Evolutionary conservation across 2,113 vertebrate species (phyloP), one percentile per base, ranked within the genome.

Genomic region (Danionella cerebrum): DNA sequence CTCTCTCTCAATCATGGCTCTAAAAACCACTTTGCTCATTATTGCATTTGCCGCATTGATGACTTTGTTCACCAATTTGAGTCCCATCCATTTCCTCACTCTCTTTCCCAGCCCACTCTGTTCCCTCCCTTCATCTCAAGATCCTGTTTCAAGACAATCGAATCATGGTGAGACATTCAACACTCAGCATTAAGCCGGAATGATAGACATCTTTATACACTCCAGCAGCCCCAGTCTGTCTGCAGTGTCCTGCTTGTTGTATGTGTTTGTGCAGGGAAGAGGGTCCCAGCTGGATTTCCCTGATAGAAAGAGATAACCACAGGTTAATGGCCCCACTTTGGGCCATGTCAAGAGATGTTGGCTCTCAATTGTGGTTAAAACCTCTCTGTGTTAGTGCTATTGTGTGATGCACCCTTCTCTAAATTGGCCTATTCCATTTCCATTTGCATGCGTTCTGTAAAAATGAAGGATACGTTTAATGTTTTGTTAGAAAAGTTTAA

Each of bases 21-120:
- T 51, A 59, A 48, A 48, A 62, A 63, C 66, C 75, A 79, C 66
- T 75, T 67, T 72, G 33, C 53, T 47, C 36, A 48, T 77, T 75
- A 79, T 75, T 52, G 24, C 57, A 74, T 79, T 76, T 53, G 42
- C 27, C 10, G 41, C 48, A 73, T 45, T 55, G 44, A 38, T 51
- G 59, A 52, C 42, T 69, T 64, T 72, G 65, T 75, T 69, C 66
- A 69, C 65, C 65, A 57, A 70, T 58, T 67, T 70, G 57, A 70
- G 71, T 67, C 63, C 44, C 65, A 41, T 73, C 67, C 71, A 73
- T 73, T 70, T 69, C 64, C 74, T 58, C 65, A 11, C 12, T 31
- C 52, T 13, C 59, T 57, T 21, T 33, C 24, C 31, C n/a, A 27
- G 39, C n/a, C 24, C 66, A 10, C 59, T 29, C 13, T 38, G 66